Conservation (phyloP, 2,888 invertebrate species). For the Aporophyla lueneburgensis region DNA sequence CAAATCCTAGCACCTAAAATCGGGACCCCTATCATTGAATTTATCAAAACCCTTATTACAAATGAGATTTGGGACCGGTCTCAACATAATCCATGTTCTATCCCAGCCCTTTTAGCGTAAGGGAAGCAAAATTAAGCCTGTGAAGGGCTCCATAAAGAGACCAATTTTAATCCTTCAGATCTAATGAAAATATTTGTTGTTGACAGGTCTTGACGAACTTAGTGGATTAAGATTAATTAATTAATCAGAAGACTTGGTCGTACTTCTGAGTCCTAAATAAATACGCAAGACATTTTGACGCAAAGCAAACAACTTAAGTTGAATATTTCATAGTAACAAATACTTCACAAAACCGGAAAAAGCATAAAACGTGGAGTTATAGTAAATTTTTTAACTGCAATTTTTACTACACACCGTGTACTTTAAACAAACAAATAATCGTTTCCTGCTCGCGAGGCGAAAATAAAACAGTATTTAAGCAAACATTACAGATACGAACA, state of each 20-base stretch:
- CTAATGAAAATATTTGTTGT: conserved; percentile 52
- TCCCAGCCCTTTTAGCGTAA: conserved; percentile 60
- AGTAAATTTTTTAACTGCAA: conserved; percentile 47
- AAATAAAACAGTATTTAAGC: conserved; percentile 72
- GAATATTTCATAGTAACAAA: conserved; percentile 15
- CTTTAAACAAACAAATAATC: conserved; percentile 59
- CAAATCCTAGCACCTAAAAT: conserved; percentile 58
- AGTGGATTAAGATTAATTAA: conserved; percentile 40
- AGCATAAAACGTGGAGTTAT: conserved; percentile 44
- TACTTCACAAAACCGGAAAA: conserved; percentile 18
- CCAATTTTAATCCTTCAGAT: conserved; percentile 64
- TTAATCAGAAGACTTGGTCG: conserved; percentile 20
- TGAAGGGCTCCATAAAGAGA: conserved; percentile 58
- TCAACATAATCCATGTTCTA: conserved; percentile 61
- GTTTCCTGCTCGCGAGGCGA: conserved; percentile 55
- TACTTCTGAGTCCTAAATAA: conserved; percentile 24
- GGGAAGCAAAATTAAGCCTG: conserved; percentile 64
- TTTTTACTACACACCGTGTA: conserved; percentile 43
- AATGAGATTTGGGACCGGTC: conserved; percentile 67
- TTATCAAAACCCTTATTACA: conserved; percentile 69
- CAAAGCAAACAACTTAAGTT: conserved; percentile 7
- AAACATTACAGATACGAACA: conserved; percentile 66
- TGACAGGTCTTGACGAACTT: conserved; percentile 39
- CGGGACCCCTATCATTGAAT: conserved; percentile 65
- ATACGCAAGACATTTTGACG: conserved; percentile 25